These are phyloP conservation scores for Sycophaga agraensis DNA, from an alignment of 1,140 invertebrate genomes.

Conservation along the genomic window DNA sequence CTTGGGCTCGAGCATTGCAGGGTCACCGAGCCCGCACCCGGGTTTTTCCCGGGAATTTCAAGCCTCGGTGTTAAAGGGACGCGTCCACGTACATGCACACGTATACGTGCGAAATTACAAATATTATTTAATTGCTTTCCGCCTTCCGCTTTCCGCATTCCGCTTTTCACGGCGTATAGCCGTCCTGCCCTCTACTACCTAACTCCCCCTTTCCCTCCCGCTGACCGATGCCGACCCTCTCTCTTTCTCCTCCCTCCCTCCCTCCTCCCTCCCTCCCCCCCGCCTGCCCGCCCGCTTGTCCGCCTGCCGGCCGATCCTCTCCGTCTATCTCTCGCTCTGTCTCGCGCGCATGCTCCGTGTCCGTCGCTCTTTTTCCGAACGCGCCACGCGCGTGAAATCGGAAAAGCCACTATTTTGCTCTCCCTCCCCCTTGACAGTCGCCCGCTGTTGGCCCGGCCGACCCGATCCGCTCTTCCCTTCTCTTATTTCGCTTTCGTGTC, in stretches of 20 bases:
- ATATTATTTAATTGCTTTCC: no score
- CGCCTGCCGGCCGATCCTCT: no score
- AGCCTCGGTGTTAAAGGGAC: neutral
- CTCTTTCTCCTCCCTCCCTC: no score
- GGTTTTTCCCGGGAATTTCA: no score
- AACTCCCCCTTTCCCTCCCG: no score
- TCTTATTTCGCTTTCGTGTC: conserved; percentile 18
- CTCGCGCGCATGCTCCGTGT: no score
- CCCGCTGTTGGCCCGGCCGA: neutral
- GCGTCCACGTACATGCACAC: no score
- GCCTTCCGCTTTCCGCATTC: conserved; percentile 19
- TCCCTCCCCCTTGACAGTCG: neutral
- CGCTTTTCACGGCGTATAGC: conserved; percentile 10
- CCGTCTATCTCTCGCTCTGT: neutral
- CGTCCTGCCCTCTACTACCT: no score
- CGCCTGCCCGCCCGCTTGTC: neutral
- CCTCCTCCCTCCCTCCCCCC: neutral
- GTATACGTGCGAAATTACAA: no score
- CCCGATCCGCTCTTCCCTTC: conserved; percentile 23
- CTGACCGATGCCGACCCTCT: no score
- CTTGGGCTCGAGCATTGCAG: no score
- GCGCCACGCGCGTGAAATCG: conserved; percentile 19
- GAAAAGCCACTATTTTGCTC: conserved; percentile 26
- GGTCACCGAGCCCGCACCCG: neutral
- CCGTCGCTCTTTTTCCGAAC: neutral